Conservation (phyloP, 2,797 vertebrate genomes). For the Periophthalmus magnuspinnatus region DNA sequence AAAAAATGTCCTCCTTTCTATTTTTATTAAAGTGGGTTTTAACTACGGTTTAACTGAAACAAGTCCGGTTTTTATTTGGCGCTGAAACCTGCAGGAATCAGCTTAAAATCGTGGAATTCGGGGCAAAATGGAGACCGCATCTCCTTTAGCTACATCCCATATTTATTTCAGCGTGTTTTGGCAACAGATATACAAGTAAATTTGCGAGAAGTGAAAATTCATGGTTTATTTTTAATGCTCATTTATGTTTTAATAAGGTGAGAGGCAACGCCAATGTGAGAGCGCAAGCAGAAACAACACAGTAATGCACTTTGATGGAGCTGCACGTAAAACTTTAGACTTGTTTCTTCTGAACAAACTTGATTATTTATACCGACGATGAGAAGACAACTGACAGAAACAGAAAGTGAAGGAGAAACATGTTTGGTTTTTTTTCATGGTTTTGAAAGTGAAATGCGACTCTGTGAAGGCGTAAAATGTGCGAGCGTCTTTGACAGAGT, state of each 20-base stretch:
- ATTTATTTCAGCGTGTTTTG: background rate
- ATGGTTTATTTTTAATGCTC: slow-evolving; percentile 30
- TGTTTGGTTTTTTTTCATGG: background rate
- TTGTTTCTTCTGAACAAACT: slow-evolving; percentile 16
- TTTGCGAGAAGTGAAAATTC: background rate
- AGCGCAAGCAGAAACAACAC: slow-evolving; percentile 29
- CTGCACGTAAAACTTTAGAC: slow-evolving; percentile 35
- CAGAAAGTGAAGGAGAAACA: background rate
- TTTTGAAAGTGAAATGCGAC: background rate
- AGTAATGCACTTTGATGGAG: slow-evolving; percentile 30
- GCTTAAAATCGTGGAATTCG: background rate
- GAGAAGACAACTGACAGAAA: background rate
- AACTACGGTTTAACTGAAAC: background rate
- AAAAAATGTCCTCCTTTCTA: background rate
- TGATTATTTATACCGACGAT: background rate
- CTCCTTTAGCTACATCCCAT: background rate
- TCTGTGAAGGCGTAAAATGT: background rate
- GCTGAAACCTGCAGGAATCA: background rate
- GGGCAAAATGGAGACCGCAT: background rate
- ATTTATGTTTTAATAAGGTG: slow-evolving; percentile 42
- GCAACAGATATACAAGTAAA: too few relatives aligned
- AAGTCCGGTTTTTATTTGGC: background rate
- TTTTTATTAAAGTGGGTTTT: background rate
- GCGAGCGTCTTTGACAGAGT: too few relatives aligned
- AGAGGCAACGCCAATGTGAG: slow-evolving; percentile 1